phyloP scores from a whole-genome alignment of 1,140 invertebrate species.

The Araneus ventricosus region DNA sequence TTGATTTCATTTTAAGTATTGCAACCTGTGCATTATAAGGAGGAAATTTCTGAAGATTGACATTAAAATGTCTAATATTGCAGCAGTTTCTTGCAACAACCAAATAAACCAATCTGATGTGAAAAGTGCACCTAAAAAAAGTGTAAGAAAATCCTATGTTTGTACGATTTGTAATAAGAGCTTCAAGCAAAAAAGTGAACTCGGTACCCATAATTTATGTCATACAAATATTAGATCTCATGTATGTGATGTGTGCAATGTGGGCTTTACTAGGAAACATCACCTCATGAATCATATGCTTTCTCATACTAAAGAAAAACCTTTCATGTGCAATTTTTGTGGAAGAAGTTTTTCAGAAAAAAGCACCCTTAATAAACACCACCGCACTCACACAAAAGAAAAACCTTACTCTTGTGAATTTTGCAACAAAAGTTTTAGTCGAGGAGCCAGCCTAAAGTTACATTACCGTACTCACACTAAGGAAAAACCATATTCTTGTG shows the following conservation, averaged over 20 bases:
- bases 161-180: neutral
- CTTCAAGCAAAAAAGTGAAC: neutral
- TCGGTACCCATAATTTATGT: neutral
- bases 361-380: constrained; percentile 92
- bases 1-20: no score
- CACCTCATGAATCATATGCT: constrained; percentile 79
- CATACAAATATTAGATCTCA: neutral
- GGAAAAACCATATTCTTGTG: constrained; percentile 42
- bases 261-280: constrained; percentile 55
- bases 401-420: constrained; percentile 56
- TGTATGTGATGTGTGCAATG: neutral
- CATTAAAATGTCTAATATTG: no score
- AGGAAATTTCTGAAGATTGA: no score
- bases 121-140: no score
- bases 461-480: constrained; percentile 80
- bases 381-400: constrained; percentile 79
- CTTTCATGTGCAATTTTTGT: constrained; percentile 79
- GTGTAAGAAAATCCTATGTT: neutral
- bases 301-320: constrained; percentile 80
- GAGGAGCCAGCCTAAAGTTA: constrained; percentile 83
- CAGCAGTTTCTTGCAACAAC: no score
- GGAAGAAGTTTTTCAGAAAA: constrained; percentile 79
- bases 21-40: no score
- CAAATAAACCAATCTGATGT: no score
- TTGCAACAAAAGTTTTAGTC: constrained; percentile 82